phyloP scores from a whole-genome alignment of 2,888 invertebrate genomes.

The Cosmia pyralina region DNA sequence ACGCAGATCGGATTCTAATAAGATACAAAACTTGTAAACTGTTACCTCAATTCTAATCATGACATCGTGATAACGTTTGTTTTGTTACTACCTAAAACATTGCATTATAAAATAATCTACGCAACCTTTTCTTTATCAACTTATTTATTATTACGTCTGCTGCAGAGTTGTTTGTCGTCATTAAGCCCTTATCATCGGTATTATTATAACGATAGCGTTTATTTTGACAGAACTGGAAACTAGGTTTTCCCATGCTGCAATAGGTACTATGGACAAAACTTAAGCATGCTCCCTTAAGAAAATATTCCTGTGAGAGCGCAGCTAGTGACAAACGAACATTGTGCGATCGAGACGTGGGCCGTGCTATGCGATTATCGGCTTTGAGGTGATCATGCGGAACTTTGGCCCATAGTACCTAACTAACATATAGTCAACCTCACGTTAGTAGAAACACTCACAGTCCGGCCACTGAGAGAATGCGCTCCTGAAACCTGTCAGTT shows the following conservation, averaged over 20 bases:
- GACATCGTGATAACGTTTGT: neutral
- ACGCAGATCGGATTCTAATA: neutral
- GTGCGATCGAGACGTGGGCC: too few relatives aligned
- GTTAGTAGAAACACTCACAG: neutral
- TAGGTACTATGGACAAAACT: too few relatives aligned
- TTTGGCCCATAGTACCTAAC: too few relatives aligned
- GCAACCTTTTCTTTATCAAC: neutral
- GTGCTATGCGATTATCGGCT: too few relatives aligned
- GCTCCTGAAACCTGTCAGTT: neutral
- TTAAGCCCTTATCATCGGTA: neutral
- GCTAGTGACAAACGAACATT: too few relatives aligned
- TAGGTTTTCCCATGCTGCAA: neutral
- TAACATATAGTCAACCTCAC: too few relatives aligned
- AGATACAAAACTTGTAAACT: neutral
- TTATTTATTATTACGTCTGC: neutral
- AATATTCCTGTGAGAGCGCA: too few relatives aligned
- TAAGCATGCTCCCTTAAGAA: too few relatives aligned
- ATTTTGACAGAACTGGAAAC: slow-evolving; percentile 4
- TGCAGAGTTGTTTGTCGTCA: slow-evolving; percentile 13
- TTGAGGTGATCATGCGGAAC: too few relatives aligned
- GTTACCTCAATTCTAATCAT: neutral
- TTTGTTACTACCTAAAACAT: slow-evolving; percentile 1
- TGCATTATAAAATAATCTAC: slow-evolving; percentile 10
- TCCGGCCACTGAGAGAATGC: neutral
- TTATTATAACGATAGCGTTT: slow-evolving; percentile 6